These are phyloP conservation scores for Spongilla lacustris DNA, from an alignment of 37 sponge, comb jelly and placozoan genomes.

Conservation along the genomic window DNA sequence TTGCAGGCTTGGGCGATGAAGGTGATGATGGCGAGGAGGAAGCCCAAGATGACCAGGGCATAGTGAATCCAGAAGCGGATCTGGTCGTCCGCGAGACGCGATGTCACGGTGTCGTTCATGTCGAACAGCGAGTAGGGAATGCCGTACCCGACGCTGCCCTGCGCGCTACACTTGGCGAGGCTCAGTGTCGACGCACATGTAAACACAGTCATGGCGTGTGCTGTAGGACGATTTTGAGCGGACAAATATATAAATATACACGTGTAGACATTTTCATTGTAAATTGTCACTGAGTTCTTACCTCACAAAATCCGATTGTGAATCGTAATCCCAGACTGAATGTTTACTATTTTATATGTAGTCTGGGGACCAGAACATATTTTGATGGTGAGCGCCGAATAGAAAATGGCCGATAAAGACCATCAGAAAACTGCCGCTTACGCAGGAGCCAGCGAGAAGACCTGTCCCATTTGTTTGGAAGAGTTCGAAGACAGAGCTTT, in stretches of 20 bases:
- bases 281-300: not conserved
- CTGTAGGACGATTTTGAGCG: not conserved
- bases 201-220: not conserved
- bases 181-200: not conserved
- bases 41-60: conserved; percentile 55
- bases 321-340: no score
- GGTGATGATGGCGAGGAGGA: conserved; percentile 55
- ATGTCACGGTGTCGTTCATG: not conserved
- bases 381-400: not conserved
- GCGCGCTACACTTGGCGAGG: not conserved
- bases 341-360: no score
- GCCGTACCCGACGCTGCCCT: conserved; percentile 17
- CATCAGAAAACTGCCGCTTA: conserved; percentile 6
- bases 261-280: not conserved
- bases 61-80: conserved; percentile 73
- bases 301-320: no score
- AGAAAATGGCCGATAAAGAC: not conserved
- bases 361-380: no score
- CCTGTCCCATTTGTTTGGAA: conserved; percentile 80
- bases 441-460: conserved; percentile 25
- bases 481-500: conserved; percentile 61
- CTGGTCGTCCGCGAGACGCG: not conserved
- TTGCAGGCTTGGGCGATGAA: conserved; percentile 47
- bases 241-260: not conserved
- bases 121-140: conserved; percentile 45